phyloP scores from a whole-genome alignment of 1,140 invertebrate genomes.

The Vanessa tameamea region DNA sequence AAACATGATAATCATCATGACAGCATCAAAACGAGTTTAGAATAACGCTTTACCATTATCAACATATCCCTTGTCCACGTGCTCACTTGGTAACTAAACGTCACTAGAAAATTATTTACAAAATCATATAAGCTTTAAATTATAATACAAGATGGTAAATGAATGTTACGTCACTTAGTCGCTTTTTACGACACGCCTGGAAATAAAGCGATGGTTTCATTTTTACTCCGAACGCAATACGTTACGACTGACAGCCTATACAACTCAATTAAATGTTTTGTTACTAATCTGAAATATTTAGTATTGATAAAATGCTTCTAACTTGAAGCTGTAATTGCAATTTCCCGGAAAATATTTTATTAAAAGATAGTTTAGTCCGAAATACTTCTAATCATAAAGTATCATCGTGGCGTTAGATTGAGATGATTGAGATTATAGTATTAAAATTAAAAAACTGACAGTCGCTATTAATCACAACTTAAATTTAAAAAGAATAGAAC shows the following conservation, averaged over 20 bases:
- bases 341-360: no score
- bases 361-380: no score
- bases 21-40: constrained; percentile 1
- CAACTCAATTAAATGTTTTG: neutral
- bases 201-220: constrained; percentile 17
- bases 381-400: no score
- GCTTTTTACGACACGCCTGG: constrained; percentile 26
- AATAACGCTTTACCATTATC: constrained; percentile 8
- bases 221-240: constrained; percentile 9
- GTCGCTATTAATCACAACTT: no score
- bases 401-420: neutral
- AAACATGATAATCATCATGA: constrained; percentile 3
- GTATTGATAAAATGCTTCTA: neutral
- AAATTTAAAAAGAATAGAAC: no score
- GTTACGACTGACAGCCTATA: no score
- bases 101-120: constrained; percentile 6
- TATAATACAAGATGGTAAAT: neutral
- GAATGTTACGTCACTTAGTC: constrained; percentile 11
- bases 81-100: constrained; percentile 4
- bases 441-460: no score
- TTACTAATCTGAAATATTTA: neutral
- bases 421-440: neutral
- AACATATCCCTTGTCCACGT: neutral
- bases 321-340: no score
- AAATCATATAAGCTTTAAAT: neutral